Evolutionary conservation across 2,113 vertebrate genomes (phyloP), one percentile per base, ranked within the genome.

Genomic region (Heterocephalus glaber): DNA sequence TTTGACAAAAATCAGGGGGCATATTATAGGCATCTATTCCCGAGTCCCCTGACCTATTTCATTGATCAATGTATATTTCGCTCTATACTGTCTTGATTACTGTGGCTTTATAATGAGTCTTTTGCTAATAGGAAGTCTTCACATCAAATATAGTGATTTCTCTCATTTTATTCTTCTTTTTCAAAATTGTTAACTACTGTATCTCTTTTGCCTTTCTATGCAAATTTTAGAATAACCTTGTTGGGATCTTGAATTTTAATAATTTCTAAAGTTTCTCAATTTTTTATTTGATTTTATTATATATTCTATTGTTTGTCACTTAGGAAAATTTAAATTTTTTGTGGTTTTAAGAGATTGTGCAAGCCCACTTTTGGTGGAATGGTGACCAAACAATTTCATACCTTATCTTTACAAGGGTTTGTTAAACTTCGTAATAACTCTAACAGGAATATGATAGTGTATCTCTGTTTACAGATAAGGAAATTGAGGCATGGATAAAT

Each of bases 221-320:
- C 24, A 44, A 28, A 44, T 74, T 72, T 74, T 26, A 74, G 70
- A 74, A 11, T 74, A 44, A 44, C 28, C 22, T 28, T 74, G 24
- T 56, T 44, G 16, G 20, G 33, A 89, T 92, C 63, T 70, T 63
- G 7, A 74, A 83, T 74, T 93, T 93, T 96, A 86, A 82, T 52
- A 90, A 47, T 86, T 88, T 79, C 49, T 0, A 65, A 76, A 54
- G 9, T 89, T 84, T 92, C 28, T 84, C 70, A 22, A 76, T 93
- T 85, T 79, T 52, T 44, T 74, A 54, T 94, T 88, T 94, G 24
- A 35, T 49, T 61, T 41, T 61, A 41, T 83, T 49, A 38, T 47
- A 58, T 72, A 56, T 47, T 74, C 65, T 66, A n/a, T 28, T 80
- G 38, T 70, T 47, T n/a, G 16, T 44, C 30, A 49, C 70, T 56